Base-by-base conservation (phyloP, 2,888 invertebrate species). In the Prionchulus punctatus region DNA sequence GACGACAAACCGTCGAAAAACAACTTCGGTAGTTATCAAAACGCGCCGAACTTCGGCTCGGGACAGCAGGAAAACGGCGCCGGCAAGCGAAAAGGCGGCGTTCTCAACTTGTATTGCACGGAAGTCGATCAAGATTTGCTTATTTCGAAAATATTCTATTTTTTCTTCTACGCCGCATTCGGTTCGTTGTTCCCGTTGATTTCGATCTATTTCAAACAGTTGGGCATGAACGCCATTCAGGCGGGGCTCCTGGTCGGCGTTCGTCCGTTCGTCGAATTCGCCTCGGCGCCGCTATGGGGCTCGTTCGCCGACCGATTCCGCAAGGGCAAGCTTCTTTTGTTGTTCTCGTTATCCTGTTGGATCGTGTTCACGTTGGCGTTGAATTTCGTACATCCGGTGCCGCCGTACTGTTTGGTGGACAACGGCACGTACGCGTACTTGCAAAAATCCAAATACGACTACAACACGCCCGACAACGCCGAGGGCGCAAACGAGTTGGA, bases 131-230 rank as follows among this genome's bases (percentile, higher is more conserved):
- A 85, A 65, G 90, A 92, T 73, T 77, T 98, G 54, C 79, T 96
- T 63, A 84, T 91, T 55, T 90, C 91, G 64, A 96, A 98, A 75
- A 84, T 88, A 26, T 98, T 98, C 76, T 98, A 98, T 74, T 94
- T 99, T 76, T 94, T 94, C 79, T 98, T 96, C 77, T 98, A 94
- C 75, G 90, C 94, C 45, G 94, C 96, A 1, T 98, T 98, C 72
- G 98, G 98, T 3, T 91, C 91, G 1, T 79, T 98, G 21, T 98
- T 96, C 72, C 98, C 98, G 0, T 77, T 99, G 60, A 87, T 98
- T 84, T 96, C 92, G 42, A 89, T 98, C 49, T 99, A 96, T 76
- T 98, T 98, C 79, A 99, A 98, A 77, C 96, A 96, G 78, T 85
- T 96, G 83, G 92, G 92, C 59, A 92, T 98, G 91, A 94, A 92